Evolutionary conservation across 2,113 vertebrate genomes (phyloP).

Genomic region (Fukomys damarensis): DNA sequence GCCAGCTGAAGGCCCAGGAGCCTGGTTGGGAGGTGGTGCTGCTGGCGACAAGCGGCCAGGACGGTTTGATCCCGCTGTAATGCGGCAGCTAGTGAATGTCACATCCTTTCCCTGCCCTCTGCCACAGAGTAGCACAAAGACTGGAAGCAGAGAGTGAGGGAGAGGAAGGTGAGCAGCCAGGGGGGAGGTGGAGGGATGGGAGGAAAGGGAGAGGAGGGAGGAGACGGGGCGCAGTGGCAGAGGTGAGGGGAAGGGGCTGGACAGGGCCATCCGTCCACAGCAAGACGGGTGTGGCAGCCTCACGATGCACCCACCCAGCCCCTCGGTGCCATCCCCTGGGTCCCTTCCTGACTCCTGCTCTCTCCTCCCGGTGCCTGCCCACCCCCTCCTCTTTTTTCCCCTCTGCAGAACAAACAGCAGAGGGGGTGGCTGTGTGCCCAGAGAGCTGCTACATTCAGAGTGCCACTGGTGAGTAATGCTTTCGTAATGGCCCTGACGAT

Average conservation of each 20-base stretch:
- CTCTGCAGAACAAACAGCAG: conserved; percentile 53
- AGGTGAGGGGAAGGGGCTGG: neutral
- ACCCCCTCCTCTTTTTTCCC: neutral
- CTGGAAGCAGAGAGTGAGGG: neutral
- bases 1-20: neutral
- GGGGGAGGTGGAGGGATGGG: neutral
- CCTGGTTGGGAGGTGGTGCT: neutral
- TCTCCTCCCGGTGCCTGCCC: no score
- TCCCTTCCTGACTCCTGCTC: neutral
- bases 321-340: no score
- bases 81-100: conserved; percentile 60
- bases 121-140: neutral
- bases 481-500: neutral
- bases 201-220: accelerated
- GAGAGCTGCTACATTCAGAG: conserved; percentile 35
- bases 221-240: neutral
- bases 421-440: conserved; percentile 12
- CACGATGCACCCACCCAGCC: accelerated
- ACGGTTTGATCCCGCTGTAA: conserved; percentile 68
- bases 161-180: neutral
- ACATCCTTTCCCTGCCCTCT: conserved; percentile 67
- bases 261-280: no score
- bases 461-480: conserved; percentile 11
- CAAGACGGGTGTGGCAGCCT: neutral
- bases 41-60: neutral